A percentile compares a stretch with the other conserved stretches of the same genome.
These are phyloP conservation scores for Autographa pulchrina DNA, from an alignment of 2,888 invertebrate species.

Conservation along the genomic window DNA sequence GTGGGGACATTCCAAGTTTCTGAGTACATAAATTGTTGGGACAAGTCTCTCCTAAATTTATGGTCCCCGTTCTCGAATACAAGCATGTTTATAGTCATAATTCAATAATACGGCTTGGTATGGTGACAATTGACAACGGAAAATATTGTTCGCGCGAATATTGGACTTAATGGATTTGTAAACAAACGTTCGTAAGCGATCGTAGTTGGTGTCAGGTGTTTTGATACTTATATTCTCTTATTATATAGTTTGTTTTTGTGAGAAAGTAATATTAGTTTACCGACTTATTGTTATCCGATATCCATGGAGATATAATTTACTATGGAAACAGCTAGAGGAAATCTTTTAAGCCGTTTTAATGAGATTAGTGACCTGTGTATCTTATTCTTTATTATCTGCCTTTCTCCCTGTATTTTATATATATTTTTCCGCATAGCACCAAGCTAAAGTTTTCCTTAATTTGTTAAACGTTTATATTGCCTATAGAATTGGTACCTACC, in stretches of 20 bases:
- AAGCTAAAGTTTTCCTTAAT: no score
- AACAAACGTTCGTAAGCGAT: conserved; percentile 42
- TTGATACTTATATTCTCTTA: conserved; percentile 25
- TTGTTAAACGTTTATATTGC: no score
- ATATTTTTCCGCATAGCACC: no score
- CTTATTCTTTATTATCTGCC: neutral
- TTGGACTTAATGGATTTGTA: conserved; percentile 60
- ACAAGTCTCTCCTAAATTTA: conserved; percentile 74
- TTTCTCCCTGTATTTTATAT: no score
- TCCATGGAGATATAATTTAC: neutral
- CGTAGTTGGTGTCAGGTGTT: conserved; percentile 30
- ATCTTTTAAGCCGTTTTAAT: neutral
- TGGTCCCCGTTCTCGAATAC: conserved; percentile 64
- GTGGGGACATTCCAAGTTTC: conserved; percentile 65
- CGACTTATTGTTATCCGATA: neutral
- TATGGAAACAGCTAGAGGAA: neutral
- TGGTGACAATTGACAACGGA: conserved; percentile 67
- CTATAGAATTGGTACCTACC: no score
- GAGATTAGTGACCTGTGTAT: neutral
- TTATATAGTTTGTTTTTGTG: neutral
- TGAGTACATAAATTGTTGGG: conserved; percentile 75
- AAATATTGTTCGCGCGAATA: conserved; percentile 62
- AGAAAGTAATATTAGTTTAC: neutral
- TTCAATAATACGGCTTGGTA: conserved; percentile 65
- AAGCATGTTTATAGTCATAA: conserved; percentile 69